Conservation (phyloP, 2,797 vertebrate species). For the Tokudaia tokunoshimensis region DNA sequence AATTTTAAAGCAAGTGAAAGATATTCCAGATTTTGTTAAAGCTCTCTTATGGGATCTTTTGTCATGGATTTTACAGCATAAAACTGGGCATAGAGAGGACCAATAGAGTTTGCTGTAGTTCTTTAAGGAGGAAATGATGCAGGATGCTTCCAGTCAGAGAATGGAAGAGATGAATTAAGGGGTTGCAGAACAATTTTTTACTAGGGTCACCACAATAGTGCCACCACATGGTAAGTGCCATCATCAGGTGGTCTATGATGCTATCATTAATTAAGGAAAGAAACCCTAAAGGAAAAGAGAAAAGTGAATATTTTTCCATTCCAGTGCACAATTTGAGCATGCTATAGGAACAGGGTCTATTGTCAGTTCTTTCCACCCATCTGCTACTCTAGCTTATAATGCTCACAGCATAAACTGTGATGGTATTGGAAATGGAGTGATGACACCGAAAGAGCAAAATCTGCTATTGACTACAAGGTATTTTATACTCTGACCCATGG, state of each 20-base stretch:
- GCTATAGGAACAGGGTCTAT: neutral
- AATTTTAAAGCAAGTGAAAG: neutral
- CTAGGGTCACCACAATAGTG: neutral
- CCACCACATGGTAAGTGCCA: neutral
- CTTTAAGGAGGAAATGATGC: slow-evolving; percentile 29
- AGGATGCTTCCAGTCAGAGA: neutral
- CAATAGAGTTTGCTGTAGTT: neutral
- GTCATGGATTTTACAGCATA: neutral
- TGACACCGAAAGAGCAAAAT: slow-evolving; percentile 45
- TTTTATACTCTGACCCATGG: slow-evolving; percentile 11
- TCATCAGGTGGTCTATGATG: neutral
- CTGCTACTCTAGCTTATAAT: neutral
- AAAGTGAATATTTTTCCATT: neutral
- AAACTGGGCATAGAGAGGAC: neutral
- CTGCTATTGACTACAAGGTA: neutral
- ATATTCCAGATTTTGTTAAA: neutral
- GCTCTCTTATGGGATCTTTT: neutral
- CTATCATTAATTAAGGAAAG: slow-evolving; percentile 1
- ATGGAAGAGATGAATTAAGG: neutral
- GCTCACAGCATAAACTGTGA: neutral
- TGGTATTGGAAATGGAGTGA: slow-evolving; percentile 16
- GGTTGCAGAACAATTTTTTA: neutral
- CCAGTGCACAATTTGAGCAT: neutral
- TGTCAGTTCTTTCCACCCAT: slow-evolving; percentile 10
- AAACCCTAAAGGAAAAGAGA: neutral